Evolutionary conservation across 2,113 vertebrate genomes (phyloP), one percentile per base, ranked within the genome.

Genomic region (Leucosticte australis): DNA sequence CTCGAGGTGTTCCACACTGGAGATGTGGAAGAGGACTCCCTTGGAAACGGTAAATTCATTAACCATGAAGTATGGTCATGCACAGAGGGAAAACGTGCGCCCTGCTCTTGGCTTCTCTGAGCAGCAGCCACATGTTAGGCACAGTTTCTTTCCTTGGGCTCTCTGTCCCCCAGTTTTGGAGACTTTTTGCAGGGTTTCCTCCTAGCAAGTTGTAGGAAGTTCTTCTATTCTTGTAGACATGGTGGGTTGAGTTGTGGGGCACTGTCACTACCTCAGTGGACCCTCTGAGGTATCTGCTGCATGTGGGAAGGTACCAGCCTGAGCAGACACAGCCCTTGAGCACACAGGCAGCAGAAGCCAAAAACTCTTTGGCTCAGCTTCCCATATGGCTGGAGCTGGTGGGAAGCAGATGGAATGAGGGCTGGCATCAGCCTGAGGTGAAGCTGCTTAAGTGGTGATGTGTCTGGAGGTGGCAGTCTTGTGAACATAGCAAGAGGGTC

Each of bases 1-100:
- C 60, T 6, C 6, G 2, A 98, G 75, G 74, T 80, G 74, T 97
- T 98, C 21, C 60, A 96, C 62, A 49, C 11, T 49, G 56, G 4
- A 2, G 31, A 26, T 16, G 28, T 41, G 24, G 55, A 94, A 77
- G 95, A 95, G 12, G 91, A 79, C 20, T 80, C 87, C 2, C 4
- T 8, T 5, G 82, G 50, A n/a, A 95, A 91, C 46, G 96, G 98
- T 96, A 63, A 64, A 67, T 69, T 24, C 9, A 12, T 35, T 28
- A n/a, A 44, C 47, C 28, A 3, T 30, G 26, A 62, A 56, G 15
- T 5, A 15, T 30, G 23, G 27, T 27, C 27, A 23, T 42, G 35
- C 35, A 15, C 7, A 12, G 76, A 64, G 57, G 50, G 53, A 52
- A 53, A 37, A 47, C 1, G 2, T 6, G 35, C 65, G 46, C n/a